Evolutionary conservation across 2,113 vertebrate species (phyloP).

Genomic region (Cardinalis cardinalis): DNA sequence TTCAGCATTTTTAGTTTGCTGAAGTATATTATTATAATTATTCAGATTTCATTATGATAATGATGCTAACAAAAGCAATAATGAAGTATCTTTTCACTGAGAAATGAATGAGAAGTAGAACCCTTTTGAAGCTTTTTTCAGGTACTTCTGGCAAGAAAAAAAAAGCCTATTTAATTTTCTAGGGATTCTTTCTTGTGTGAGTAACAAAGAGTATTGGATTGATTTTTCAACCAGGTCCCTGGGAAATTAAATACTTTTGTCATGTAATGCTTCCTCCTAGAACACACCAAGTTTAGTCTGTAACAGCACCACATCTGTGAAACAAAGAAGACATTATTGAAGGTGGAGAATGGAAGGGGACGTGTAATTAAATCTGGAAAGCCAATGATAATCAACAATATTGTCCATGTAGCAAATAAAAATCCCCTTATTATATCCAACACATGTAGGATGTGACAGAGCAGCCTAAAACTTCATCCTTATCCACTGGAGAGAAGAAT

Average conservation of each 20-base stretch:
- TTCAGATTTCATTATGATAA: neutral
- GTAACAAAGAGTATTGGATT: neutral
- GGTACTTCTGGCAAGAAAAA: neutral
- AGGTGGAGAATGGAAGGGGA: neutral
- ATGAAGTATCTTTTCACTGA: neutral
- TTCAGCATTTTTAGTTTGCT: neutral
- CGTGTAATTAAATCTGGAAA: neutral
- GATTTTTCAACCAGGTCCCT: neutral
- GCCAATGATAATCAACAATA: neutral
- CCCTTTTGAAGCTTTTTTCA: neutral
- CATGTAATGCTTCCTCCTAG: slow-evolving; percentile 10
- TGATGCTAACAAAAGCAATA: neutral
- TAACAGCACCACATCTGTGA: neutral
- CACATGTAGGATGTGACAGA: neutral
- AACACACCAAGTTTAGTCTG: neutral
- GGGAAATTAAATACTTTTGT: slow-evolving; percentile 30
- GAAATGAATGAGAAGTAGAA: slow-evolving; percentile 13
- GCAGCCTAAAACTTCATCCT: neutral
- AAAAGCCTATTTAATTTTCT: neutral
- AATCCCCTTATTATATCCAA: neutral
- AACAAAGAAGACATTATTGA: slow-evolving; percentile 6
- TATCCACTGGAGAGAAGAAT: neutral
- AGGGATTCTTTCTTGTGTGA: neutral
- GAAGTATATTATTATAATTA: neutral
- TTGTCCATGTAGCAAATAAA: neutral